Percentiles rank a stretch among this genome's conserved stretches.
Conservation (phyloP, 2,888 invertebrate species). For the Melipona bicolor region DNA sequence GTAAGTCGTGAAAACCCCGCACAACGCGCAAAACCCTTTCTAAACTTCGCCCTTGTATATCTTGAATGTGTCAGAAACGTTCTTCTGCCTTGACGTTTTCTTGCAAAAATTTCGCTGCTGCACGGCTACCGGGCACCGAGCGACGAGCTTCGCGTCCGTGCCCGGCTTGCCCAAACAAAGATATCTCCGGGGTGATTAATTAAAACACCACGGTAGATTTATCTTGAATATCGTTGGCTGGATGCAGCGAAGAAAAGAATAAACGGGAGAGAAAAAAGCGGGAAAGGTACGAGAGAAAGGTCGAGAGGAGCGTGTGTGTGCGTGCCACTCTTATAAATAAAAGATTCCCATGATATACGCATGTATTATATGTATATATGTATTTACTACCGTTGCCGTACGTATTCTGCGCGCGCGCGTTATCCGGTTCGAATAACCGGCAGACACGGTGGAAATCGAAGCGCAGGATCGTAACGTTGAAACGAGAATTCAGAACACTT, state of each 20-base stretch:
- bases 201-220: slow-evolving; percentile 27
- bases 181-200: slow-evolving; percentile 43
- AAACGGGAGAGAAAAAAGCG: neutral
- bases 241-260: neutral
- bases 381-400: neutral
- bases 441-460: slow-evolving; percentile 11
- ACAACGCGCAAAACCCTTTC: slow-evolving; percentile 18
- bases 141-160: neutral
- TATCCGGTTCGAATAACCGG: neutral
- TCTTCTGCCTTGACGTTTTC: neutral
- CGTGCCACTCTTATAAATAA: slow-evolving; percentile 10
- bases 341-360: slow-evolving; percentile 1
- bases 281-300: neutral
- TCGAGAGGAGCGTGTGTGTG: neutral
- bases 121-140: neutral
- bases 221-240: slow-evolving; percentile 8
- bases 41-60: neutral
- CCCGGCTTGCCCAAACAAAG: slow-evolving; percentile 21
- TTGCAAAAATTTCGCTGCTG: slow-evolving; percentile 23
- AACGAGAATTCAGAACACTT: slow-evolving; percentile 30
- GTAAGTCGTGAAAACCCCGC: slow-evolving; percentile 45
- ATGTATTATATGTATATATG: too few relatives aligned
- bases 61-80: slow-evolving; percentile 42
- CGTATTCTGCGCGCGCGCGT: neutral
- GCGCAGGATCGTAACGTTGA: neutral